Evolutionary conservation across 2,888 invertebrate genomes (phyloP).

Genomic region (Sarcophaga variegata): DNA sequence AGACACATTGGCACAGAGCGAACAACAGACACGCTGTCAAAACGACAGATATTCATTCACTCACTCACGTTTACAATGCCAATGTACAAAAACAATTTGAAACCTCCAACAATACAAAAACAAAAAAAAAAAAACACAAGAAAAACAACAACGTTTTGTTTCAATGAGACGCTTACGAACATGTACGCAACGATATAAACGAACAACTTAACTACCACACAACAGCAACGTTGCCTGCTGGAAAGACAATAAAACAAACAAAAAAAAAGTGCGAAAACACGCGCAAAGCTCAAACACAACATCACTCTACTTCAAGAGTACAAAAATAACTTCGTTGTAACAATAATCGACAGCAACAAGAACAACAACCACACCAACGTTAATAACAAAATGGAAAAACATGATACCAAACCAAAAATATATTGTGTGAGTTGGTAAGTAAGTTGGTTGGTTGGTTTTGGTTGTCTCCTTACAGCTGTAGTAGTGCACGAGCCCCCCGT

Average conservation of each 20-base stretch:
- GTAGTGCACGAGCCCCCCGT: background rate
- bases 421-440: background rate
- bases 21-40: background rate
- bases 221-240: background rate
- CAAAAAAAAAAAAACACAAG: too few relatives aligned
- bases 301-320: constrained; percentile 28
- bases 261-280: constrained; percentile 63
- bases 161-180: constrained; percentile 40
- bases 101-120: constrained; percentile 10
- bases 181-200: constrained; percentile 27
- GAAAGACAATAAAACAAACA: background rate
- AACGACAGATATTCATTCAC: background rate
- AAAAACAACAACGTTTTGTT: constrained; percentile 14
- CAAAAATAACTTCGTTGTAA: too few relatives aligned
- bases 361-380: constrained; percentile 17
- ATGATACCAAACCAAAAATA: background rate
- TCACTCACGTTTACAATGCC: constrained; percentile 44
- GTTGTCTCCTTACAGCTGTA: background rate
- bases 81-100: constrained; percentile 48
- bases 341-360: too few relatives aligned
- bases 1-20: too few relatives aligned
- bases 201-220: constrained; percentile 14
- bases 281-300: constrained; percentile 57
- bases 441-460: background rate
- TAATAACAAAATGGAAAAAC: constrained; percentile 19